Percentiles rank a stretch among this genome's conserved stretches.
phyloP scores from a whole-genome alignment of 2,113 vertebrate species.

The Mola mola region DNA sequence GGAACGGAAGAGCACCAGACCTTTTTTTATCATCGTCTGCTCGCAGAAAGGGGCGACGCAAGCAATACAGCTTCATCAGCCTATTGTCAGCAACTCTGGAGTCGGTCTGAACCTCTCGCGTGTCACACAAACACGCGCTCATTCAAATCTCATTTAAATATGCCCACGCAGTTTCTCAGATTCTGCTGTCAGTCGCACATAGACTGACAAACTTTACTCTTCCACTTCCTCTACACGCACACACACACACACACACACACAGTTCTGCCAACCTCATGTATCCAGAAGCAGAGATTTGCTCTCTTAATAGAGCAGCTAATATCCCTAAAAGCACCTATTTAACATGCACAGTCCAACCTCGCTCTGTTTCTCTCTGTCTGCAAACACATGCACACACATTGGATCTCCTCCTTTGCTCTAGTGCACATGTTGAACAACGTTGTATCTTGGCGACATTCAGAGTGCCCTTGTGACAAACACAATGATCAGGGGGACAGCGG shows the following conservation, averaged over 20 bases:
- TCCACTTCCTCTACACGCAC: background rate
- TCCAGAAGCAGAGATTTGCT: slow-evolving; percentile 45
- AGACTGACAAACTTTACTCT: slow-evolving; percentile 27
- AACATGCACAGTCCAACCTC: slow-evolving; percentile 23
- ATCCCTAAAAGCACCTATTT: slow-evolving; percentile 45
- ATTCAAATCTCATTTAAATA: slow-evolving; percentile 45
- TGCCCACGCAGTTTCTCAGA: slow-evolving; percentile 29
- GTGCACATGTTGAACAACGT: slow-evolving; percentile 23
- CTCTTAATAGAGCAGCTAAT: slow-evolving; percentile 50
- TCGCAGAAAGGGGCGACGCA: slow-evolving; percentile 41
- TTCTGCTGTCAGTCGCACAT: slow-evolving; percentile 21
- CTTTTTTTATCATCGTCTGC: slow-evolving; percentile 41
- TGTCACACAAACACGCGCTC: slow-evolving; percentile 2
- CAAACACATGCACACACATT: too few species aligned
- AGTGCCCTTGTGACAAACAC: slow-evolving; percentile 38
- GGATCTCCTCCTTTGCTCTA: background rate
- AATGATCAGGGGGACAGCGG: slow-evolving; percentile 29
- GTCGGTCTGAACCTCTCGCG: background rate
- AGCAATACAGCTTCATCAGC: slow-evolving; percentile 44
- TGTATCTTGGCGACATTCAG: slow-evolving; percentile 25
- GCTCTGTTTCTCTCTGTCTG: background rate
- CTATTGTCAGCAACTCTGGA: slow-evolving; percentile 53
- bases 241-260: slow-evolving; percentile 22
- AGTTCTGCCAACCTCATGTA: background rate
- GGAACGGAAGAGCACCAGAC: slow-evolving; percentile 13